Conservation (phyloP, 1,140 invertebrate genomes). For the Dufourea novaeangliae region DNA sequence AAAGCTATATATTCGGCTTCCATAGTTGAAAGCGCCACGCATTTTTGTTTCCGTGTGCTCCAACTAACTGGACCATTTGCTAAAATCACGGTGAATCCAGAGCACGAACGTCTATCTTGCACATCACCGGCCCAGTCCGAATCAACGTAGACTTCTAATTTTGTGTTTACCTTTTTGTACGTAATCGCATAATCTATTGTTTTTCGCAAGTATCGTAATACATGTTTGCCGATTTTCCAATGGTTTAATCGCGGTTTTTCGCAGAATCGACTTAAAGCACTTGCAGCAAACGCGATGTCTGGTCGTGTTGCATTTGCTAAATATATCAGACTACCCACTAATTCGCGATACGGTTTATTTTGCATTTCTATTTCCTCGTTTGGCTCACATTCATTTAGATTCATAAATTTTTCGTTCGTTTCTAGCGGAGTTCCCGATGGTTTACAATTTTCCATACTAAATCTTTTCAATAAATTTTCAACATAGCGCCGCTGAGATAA, state of each 20-base stretch:
- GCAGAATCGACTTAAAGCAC: too few species aligned
- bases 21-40: background rate
- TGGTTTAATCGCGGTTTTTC: too few species aligned
- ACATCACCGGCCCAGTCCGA: slow-evolving; percentile 5
- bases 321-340: background rate
- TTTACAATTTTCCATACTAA: background rate
- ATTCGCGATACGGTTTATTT: background rate
- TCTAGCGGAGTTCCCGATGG: background rate
- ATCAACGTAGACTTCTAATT: background rate
- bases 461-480: background rate
- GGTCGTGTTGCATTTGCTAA: background rate
- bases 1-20: slow-evolving; percentile 52
- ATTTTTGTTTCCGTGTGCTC: background rate
- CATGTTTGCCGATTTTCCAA: too few species aligned
- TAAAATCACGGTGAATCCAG: background rate
- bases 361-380: background rate
- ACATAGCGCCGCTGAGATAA: background rate
- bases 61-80: background rate
- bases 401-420: background rate
- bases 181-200: background rate
- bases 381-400: too few species aligned
- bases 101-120: background rate
- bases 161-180: background rate
- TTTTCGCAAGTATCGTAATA: background rate
- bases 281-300: too few species aligned